These are phyloP conservation scores for Onychostruthus taczanowskii DNA, from an alignment of 2,113 vertebrate genomes.

Conservation along the genomic window DNA sequence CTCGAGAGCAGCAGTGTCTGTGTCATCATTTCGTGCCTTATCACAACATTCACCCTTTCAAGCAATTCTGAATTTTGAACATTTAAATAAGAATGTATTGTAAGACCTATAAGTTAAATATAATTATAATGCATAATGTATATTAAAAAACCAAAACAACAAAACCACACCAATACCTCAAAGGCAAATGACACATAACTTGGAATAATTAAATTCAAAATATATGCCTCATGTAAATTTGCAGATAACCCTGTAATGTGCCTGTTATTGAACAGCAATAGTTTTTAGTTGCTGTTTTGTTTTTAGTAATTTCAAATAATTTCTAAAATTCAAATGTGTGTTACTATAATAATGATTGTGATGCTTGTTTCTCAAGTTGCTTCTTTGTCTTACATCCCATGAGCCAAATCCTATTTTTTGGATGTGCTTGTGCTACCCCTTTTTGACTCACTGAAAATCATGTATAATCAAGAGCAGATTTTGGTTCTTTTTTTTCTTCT, in stretches of 20 bases:
- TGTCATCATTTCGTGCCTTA: too few species aligned
- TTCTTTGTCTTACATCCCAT: neutral
- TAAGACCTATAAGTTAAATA: neutral
- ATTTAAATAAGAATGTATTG: neutral
- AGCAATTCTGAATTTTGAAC: neutral
- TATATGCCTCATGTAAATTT: neutral
- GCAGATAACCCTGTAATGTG: neutral
- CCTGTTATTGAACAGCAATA: neutral
- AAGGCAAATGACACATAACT: neutral
- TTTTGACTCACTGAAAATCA: neutral
- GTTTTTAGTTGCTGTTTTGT: neutral
- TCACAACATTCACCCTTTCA: too few species aligned
- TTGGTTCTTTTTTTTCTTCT: neutral
- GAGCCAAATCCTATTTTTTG: neutral
- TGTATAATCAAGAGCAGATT: conserved; percentile 4
- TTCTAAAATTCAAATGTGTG: neutral
- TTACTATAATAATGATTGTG: neutral
- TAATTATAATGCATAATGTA: neutral
- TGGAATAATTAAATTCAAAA: neutral
- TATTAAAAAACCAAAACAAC: neutral
- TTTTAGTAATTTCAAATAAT: neutral
- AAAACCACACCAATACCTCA: neutral
- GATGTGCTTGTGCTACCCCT: neutral
- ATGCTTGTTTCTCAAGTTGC: neutral
- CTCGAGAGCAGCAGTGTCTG: too few species aligned